Conservation (phyloP, 2,888 invertebrate genomes). For the Diarsia mendica region DNA sequence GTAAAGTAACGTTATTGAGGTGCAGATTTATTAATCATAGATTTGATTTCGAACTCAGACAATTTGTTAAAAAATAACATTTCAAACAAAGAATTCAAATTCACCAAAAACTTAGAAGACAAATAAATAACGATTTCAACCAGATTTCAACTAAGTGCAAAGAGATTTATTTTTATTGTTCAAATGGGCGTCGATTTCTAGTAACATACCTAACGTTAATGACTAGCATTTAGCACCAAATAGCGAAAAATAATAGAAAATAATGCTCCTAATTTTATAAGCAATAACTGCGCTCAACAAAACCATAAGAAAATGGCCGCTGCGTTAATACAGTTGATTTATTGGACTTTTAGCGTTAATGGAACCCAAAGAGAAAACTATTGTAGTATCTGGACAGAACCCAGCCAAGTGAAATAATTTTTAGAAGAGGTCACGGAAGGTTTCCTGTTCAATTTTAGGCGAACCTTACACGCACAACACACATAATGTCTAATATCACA, state of each 20-base stretch:
- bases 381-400: constrained; percentile 34
- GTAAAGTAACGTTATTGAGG: not conserved
- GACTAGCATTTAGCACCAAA: constrained; percentile 7
- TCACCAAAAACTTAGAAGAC: too few relatives aligned
- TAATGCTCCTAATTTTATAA: constrained; percentile 15
- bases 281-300: not conserved
- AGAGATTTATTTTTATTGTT: constrained; percentile 43
- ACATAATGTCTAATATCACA: not conserved
- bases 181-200: constrained; percentile 10
- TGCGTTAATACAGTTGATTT: constrained; percentile 49
- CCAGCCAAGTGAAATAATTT: constrained; percentile 30
- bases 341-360: constrained; percentile 63
- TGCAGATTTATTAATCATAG: not conserved
- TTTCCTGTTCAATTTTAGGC: constrained; percentile 23
- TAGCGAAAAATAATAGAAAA: constrained; percentile 12
- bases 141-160: constrained; percentile 13
- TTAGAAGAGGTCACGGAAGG: constrained; percentile 10
- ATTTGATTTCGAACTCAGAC: too few relatives aligned
- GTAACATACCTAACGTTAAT: constrained; percentile 30
- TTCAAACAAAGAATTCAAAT: too few relatives aligned
- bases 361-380: constrained; percentile 45
- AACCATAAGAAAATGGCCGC: constrained; percentile 41
- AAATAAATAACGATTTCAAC: too few relatives aligned
- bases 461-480: not conserved
- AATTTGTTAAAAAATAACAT: too few relatives aligned